These are phyloP conservation scores for Amphipyra berbera DNA, from an alignment of 2,888 invertebrate genomes.

Conservation along the genomic window DNA sequence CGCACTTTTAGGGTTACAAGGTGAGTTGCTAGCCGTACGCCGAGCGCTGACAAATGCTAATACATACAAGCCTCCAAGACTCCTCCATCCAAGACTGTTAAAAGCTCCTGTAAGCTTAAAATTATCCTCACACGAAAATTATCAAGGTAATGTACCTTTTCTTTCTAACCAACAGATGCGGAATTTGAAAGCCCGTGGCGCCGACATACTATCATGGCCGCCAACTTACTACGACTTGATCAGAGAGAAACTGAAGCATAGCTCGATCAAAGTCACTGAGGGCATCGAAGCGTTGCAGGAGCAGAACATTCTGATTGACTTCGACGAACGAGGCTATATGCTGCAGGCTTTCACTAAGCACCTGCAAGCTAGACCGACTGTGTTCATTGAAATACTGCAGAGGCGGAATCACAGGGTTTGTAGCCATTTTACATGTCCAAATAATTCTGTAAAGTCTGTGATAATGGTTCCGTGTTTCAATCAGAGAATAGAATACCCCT, in stretches of 20 bases:
- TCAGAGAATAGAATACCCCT: too few relatives aligned
- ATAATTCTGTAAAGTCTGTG: too few relatives aligned
- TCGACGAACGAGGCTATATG: conserved; percentile 98
- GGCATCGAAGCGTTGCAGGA: conserved; percentile 95
- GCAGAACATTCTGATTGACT: conserved; percentile 97
- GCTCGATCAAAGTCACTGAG: conserved; percentile 92
- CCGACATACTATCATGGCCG: conserved; percentile 96
- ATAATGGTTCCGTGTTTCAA: too few relatives aligned
- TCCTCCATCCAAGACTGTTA: too few relatives aligned
- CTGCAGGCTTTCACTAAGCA: conserved; percentile 98
- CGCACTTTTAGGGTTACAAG: too few relatives aligned
- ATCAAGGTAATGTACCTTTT: not conserved
- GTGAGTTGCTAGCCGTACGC: too few relatives aligned
- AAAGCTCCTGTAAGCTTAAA: too few relatives aligned
- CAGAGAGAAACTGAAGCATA: conserved; percentile 92
- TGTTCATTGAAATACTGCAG: conserved; percentile 98
- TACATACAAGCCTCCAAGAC: too few relatives aligned
- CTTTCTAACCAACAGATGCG: conserved; percentile 85
- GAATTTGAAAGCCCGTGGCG: conserved; percentile 94
- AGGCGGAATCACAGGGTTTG: conserved; percentile 97
- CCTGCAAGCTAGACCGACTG: conserved; percentile 98
- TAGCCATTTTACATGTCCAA: not conserved
- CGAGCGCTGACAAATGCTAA: too few relatives aligned
- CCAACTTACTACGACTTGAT: conserved; percentile 96
- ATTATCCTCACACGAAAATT: not conserved